Evolutionary conservation across 2,113 vertebrate genomes (phyloP).

Genomic region (Pelvicachromis taeniatus): DNA sequence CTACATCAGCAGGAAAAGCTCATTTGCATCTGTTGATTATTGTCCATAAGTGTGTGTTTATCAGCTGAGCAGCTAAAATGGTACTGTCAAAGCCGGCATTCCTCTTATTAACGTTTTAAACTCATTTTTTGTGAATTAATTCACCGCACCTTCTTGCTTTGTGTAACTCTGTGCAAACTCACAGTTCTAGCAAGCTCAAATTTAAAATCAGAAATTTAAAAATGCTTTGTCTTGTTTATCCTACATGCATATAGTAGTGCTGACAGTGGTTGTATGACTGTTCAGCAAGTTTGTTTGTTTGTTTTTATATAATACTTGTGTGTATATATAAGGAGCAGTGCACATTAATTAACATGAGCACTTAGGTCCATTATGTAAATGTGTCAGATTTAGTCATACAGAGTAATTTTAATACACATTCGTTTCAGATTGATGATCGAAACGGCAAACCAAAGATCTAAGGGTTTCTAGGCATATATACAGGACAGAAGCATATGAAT

Average conservation of each 20-base stretch:
- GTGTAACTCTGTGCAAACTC: not conserved
- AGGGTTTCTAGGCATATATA: not conserved
- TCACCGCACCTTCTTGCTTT: not conserved
- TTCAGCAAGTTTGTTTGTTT: not conserved
- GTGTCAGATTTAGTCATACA: not conserved
- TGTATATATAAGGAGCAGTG: not conserved
- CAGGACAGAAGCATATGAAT: not conserved
- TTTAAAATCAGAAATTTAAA: not conserved
- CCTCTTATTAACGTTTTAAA: not conserved
- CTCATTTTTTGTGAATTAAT: not conserved
- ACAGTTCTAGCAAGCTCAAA: not conserved
- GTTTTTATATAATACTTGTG: not conserved
- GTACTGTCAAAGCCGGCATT: not conserved
- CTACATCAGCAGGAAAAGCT: not conserved
- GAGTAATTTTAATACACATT: not conserved
- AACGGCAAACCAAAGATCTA: not conserved
- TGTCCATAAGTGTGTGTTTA: not conserved
- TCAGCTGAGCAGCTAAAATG: not conserved
- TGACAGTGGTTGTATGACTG: not conserved
- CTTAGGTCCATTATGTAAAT: not conserved
- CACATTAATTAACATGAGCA: not conserved
- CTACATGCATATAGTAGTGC: not conserved
- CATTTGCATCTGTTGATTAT: accelerated
- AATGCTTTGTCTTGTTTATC: not conserved
- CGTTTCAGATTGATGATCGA: not conserved